Conservation (phyloP, 2,797 vertebrate species). For the Morelia viridis region DNA sequence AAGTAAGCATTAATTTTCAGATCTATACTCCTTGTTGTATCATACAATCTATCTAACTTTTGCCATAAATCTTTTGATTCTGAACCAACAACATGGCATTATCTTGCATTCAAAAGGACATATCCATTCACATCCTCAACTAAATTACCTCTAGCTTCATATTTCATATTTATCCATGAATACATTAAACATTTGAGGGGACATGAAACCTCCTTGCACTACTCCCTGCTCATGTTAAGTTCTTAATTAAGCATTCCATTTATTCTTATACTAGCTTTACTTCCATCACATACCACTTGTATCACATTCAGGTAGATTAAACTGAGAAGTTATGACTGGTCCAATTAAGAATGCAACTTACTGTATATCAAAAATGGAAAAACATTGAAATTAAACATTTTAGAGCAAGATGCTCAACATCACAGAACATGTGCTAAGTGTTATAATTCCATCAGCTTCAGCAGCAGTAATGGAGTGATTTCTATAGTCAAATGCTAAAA, state of each 20-base stretch:
- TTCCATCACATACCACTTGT: neutral
- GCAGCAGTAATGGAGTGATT: neutral
- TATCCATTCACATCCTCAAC: neutral
- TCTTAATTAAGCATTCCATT: neutral
- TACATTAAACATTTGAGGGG: neutral
- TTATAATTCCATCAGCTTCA: neutral
- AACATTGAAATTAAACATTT: neutral
- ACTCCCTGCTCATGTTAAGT: neutral
- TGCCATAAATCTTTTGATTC: neutral
- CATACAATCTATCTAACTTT: neutral
- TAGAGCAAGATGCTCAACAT: neutral
- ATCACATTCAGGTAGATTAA: neutral
- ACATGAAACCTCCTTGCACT: neutral
- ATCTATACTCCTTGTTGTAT: neutral
- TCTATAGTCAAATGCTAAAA: neutral
- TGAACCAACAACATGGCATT: neutral
- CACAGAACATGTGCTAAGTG: neutral
- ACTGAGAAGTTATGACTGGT: neutral
- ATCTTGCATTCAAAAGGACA: neutral
- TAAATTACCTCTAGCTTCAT: neutral
- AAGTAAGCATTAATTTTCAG: neutral
- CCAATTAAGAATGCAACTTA: neutral
- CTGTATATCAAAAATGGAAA: neutral
- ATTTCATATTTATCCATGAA: neutral
- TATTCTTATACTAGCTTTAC: neutral